Conservation (phyloP, 2,113 vertebrate species). For the Verasper variegatus region DNA sequence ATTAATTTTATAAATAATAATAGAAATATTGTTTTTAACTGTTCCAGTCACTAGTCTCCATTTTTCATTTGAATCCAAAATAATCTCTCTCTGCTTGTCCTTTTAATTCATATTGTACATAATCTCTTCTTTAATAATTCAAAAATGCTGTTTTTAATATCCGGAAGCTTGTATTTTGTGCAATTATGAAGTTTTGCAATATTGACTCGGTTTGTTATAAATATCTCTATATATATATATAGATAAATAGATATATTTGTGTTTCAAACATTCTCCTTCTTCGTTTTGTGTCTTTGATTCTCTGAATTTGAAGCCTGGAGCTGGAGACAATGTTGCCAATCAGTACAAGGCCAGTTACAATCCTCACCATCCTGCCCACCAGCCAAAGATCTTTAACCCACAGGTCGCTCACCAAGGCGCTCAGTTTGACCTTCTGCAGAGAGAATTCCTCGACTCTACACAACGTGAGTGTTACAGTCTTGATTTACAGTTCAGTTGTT, state of each 20-base stretch:
- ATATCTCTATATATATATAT: too few relatives aligned
- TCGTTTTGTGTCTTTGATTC: constrained; percentile 25
- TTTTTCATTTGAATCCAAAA: too few relatives aligned
- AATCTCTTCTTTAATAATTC: neutral
- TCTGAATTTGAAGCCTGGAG: constrained; percentile 74
- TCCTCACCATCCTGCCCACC: constrained; percentile 83
- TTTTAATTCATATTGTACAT: too few relatives aligned
- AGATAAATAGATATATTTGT: neutral
- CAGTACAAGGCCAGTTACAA: constrained; percentile 88
- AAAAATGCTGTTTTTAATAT: neutral
- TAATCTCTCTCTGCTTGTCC: too few relatives aligned
- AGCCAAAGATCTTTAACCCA: constrained; percentile 76
- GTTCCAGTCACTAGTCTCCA: too few relatives aligned
- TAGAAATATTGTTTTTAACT: too few relatives aligned
- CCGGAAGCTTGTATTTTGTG: neutral
- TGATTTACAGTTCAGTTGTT: too few relatives aligned
- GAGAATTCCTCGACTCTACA: constrained; percentile 86
- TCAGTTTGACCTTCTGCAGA: constrained; percentile 87
- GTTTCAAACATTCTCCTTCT: neutral
- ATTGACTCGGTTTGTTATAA: neutral
- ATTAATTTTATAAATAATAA: too few relatives aligned
- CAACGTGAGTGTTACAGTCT: constrained; percentile 83
- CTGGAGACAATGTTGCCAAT: constrained; percentile 67
- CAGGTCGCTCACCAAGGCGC: constrained; percentile 74
- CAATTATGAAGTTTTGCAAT: neutral